Evolutionary conservation across 2,113 vertebrate genomes (phyloP).

Genomic region (Rhinoptilus africanus): DNA sequence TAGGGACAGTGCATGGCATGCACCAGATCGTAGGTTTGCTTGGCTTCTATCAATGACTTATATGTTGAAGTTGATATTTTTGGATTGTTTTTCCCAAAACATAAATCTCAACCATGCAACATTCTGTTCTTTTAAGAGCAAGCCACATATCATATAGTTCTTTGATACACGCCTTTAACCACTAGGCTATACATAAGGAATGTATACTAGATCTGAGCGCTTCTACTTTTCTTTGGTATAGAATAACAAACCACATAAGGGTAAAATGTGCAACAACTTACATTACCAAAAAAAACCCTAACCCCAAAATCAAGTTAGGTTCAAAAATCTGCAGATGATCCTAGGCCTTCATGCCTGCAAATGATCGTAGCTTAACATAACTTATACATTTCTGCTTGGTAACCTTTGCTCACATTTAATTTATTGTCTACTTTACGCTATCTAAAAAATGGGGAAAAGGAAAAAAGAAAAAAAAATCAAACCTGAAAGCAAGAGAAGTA

Average conservation of each 20-base stretch:
- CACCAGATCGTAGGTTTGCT: neutral
- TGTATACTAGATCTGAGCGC: neutral
- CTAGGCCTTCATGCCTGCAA: neutral
- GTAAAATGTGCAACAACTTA: neutral
- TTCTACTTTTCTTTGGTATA: neutral
- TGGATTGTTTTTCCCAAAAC: neutral
- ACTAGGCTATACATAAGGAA: neutral
- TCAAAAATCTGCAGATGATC: neutral
- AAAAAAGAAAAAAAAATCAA: neutral
- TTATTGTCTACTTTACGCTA: neutral
- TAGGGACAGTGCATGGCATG: neutral
- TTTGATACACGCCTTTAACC: neutral
- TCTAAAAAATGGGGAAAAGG: neutral
- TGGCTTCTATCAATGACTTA: neutral
- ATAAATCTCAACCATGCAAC: neutral
- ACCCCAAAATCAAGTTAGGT: neutral
- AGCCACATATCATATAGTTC: fast-evolving
- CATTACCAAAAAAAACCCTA: neutral
- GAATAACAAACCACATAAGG: neutral
- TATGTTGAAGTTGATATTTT: neutral
- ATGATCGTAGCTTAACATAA: neutral
- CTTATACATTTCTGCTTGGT: neutral
- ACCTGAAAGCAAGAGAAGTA: neutral
- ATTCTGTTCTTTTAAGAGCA: neutral
- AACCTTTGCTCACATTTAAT: neutral